Evolutionary conservation across 1,140 invertebrate species (phyloP).

Genomic region (Spodoptera frugiperda): DNA sequence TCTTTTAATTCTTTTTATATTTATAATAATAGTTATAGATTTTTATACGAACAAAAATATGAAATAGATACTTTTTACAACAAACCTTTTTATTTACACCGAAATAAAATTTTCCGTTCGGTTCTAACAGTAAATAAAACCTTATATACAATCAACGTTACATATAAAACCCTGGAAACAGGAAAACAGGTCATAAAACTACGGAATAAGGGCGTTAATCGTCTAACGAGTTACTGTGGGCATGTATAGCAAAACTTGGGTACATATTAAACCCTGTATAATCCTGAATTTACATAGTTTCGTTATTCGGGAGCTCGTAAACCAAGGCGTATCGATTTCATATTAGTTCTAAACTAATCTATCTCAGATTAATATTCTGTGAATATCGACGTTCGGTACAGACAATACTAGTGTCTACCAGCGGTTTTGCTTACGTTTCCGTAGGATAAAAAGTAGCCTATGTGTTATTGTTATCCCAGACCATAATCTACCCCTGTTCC

Average conservation of each 20-base stretch:
- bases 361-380: background rate
- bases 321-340: conserved; percentile 2
- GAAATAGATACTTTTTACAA: background rate
- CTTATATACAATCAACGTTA: background rate
- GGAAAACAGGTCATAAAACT: background rate
- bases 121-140: background rate
- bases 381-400: background rate
- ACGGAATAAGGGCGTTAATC: background rate
- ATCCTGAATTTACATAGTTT: conserved; percentile 6
- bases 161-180: background rate
- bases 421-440: too few species aligned
- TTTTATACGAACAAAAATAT: background rate
- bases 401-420: too few species aligned
- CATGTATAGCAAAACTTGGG: too few species aligned
- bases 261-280: background rate
- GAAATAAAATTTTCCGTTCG: background rate
- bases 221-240: too few species aligned
- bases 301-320: conserved; percentile 1
- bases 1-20: conserved; percentile 1
- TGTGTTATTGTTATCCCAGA: too few species aligned
- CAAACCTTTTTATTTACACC: background rate
- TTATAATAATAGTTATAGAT: background rate
- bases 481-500: too few species aligned
- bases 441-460: too few species aligned
- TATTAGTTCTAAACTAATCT: conserved; percentile 3